These are phyloP conservation scores for Liparis tanakae DNA, from an alignment of 2,797 vertebrate genomes.

Conservation along the genomic window DNA sequence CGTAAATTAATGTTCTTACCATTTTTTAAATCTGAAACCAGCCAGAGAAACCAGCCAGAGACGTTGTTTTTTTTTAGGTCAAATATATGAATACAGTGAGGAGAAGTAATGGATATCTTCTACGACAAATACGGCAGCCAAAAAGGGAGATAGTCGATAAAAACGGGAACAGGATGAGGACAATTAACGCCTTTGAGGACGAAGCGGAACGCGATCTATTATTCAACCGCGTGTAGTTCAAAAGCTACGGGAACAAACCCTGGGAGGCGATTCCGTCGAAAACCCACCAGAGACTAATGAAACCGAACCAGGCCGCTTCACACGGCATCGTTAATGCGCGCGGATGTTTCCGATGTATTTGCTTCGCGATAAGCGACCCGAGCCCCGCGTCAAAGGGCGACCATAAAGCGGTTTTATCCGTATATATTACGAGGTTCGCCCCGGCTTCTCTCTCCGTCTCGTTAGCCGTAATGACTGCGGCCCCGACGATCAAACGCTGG, in stretches of 20 bases:
- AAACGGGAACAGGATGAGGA: slow-evolving; percentile 18
- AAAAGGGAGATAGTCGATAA: slow-evolving; percentile 39
- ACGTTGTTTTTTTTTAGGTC: neutral
- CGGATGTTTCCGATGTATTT: too few relatives aligned
- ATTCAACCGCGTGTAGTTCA: slow-evolving; percentile 39
- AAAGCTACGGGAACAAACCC: neutral
- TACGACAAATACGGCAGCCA: slow-evolving; percentile 10
- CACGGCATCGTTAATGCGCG: neutral
- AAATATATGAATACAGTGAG: slow-evolving; percentile 6
- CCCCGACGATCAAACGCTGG: slow-evolving; percentile 22
- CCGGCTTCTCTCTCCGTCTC: slow-evolving; percentile 40
- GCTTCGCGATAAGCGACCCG: neutral
- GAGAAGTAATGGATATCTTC: slow-evolving; percentile 36
- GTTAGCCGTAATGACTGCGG: slow-evolving; percentile 49
- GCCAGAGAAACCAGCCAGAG: slow-evolving; percentile 9
- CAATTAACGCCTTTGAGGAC: slow-evolving; percentile 34
- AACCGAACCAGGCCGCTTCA: slow-evolving; percentile 36
- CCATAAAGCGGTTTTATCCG: slow-evolving; percentile 34
- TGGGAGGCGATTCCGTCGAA: slow-evolving; percentile 11
- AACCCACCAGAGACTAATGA: slow-evolving; percentile 35
- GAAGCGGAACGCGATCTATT: slow-evolving; percentile 42
- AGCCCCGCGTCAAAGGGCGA: slow-evolving; percentile 36
- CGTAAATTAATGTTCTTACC: too few relatives aligned
- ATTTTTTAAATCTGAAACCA: neutral
- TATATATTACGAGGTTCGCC: slow-evolving; percentile 33